Base-by-base conservation (phyloP, 1,140 invertebrate species). In the Drosophila chauvacae region DNA sequence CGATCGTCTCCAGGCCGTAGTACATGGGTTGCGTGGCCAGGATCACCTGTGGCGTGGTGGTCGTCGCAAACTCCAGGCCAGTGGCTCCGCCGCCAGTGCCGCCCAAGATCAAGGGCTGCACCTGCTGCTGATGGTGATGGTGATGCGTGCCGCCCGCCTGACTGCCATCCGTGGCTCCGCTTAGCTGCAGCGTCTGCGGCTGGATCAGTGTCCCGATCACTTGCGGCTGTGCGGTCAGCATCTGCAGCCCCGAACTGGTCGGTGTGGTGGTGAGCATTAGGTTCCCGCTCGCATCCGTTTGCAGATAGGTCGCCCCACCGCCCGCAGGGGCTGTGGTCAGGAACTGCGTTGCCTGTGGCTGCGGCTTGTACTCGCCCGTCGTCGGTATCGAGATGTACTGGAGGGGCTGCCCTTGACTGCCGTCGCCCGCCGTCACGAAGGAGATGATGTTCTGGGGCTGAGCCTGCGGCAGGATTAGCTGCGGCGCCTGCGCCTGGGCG, bases 1-100 rank as follows among this genome's bases (percentile, higher is more conserved):
- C 96, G 61, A 97, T 96, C 0, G 96, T 97, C 92, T 97, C 96
- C 70, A 97, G 93, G 1, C 96, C 96, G 70, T 96, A 96, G 84
- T 96, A 96, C 88, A 97, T 95, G 3, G 96, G 96, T 71, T 96
- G 96, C 26, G 94, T 95, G 28, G 94, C 93, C 39, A 96, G 93
- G 75, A 95, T 95, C 93, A 96, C 95, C 44, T 95, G 95, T 1
- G 95, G 95, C 84, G 95, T 94, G 6, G 94, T 94, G 3, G 95
- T 94, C 11, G 95, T 94, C 16, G 95, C 95, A 93, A 96, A 95
- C 88, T 96, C 96, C 47, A 96, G 33, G 0, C 91, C 91, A 0
- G 78, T 85, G 9, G 66, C 18, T 1, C 59, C 65, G 0, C 60
- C 64, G 0, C 66, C 78, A 0, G 66, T 51, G 7, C 83, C 74